Evolutionary conservation across 1,140 invertebrate species (phyloP).

Genomic region (Caenorhabditis latens): DNA sequence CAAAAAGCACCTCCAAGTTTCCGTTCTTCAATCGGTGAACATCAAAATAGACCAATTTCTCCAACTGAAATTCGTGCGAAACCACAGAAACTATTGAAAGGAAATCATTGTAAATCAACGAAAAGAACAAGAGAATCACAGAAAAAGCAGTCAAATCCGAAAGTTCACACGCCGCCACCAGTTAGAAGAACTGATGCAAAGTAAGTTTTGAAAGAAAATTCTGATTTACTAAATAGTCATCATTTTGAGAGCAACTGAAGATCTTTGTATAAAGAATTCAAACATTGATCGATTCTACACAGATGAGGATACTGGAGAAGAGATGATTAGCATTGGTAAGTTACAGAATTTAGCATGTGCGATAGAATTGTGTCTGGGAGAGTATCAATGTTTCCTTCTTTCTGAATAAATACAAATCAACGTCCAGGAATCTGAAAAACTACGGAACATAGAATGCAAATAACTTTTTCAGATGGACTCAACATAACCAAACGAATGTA

Average conservation of each 20-base stretch:
- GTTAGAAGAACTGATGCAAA: not conserved
- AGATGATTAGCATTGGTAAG: conserved; percentile 8
- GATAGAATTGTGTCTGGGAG: too few relatives aligned
- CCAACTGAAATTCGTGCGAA: not conserved
- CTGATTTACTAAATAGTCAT: too few relatives aligned
- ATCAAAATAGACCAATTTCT: not conserved
- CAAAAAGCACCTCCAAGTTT: not conserved
- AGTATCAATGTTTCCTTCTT: too few relatives aligned
- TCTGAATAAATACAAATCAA: too few relatives aligned
- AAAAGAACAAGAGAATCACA: not conserved
- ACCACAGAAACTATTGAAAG: conserved; percentile 3
- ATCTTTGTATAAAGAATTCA: not conserved
- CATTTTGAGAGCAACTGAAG: not conserved
- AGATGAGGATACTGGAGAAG: conserved; percentile 32
- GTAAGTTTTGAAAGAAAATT: not conserved
- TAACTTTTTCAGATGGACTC: not conserved
- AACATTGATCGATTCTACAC: conserved; percentile 28
- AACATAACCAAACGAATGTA: not conserved
- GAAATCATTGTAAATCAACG: not conserved
- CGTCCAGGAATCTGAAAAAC: too few relatives aligned
- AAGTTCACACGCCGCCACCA: not conserved
- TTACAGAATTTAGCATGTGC: not conserved
- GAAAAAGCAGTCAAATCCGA: not conserved
- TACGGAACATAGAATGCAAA: not conserved
- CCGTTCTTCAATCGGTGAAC: not conserved